Evolutionary conservation across 1,140 invertebrate genomes (phyloP).

Genomic region (Agraylea sexmaculata): DNA sequence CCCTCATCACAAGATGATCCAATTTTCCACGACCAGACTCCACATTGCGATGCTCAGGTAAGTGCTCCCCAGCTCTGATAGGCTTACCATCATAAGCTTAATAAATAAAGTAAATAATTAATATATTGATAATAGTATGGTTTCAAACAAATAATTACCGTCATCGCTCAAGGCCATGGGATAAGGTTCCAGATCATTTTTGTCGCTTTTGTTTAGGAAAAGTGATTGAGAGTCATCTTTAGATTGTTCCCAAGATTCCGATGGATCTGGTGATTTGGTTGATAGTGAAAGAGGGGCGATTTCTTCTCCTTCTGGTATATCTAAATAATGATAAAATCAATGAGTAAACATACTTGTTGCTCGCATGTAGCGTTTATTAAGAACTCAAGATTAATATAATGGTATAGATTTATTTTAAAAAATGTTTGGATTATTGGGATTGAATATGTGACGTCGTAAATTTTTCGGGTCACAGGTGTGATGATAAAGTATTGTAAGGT

Average conservation of each 20-base stretch:
- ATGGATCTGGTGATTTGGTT: constrained; percentile 25
- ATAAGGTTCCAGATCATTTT: constrained; percentile 41
- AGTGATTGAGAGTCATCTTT: constrained; percentile 39
- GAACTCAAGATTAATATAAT: neutral
- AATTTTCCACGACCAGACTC: constrained; percentile 23
- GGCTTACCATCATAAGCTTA: constrained; percentile 18
- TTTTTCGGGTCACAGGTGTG: neutral
- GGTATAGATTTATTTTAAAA: neutral
- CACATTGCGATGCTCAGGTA: neutral
- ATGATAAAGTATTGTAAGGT: too few species aligned
- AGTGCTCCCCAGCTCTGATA: constrained; percentile 12
- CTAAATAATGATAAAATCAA: constrained; percentile 4
- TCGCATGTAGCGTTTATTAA: neutral
- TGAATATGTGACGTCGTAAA: neutral
- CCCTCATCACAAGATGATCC: constrained; percentile 37
- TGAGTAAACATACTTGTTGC: neutral
- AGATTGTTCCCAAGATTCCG: constrained; percentile 40
- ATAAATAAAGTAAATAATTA: neutral
- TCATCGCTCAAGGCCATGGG: constrained; percentile 39
- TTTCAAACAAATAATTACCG: constrained; percentile 33
- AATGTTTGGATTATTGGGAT: neutral
- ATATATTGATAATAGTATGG: neutral
- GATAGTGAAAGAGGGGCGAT: constrained; percentile 7
- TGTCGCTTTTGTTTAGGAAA: constrained; percentile 41
- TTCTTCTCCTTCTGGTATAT: constrained; percentile 17